These are phyloP conservation scores for Premnoplex brunnescens DNA, from an alignment of 2,797 vertebrate species.

Conservation along the genomic window DNA sequence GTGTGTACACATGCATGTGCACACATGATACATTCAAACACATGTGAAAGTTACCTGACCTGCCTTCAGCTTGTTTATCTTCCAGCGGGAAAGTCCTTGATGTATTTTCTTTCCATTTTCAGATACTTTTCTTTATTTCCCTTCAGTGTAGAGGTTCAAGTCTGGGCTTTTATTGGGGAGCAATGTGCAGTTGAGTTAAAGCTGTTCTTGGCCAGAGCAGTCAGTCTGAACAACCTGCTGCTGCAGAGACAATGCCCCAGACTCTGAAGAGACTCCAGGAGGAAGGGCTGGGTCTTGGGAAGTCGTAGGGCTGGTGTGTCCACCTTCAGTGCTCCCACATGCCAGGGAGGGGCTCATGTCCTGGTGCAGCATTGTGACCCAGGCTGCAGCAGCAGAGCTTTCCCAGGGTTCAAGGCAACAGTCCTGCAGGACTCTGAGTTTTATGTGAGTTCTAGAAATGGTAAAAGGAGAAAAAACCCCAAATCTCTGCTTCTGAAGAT, in stretches of 20 bases:
- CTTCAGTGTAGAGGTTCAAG: neutral
- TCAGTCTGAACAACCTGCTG: neutral
- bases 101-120: neutral
- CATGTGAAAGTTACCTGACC: rapidly evolving
- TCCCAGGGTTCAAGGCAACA: neutral
- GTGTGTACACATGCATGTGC: rapidly evolving
- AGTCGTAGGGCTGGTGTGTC: rapidly evolving
- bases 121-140: neutral
- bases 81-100: neutral
- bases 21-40: neutral
- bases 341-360: neutral
- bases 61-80: neutral
- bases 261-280: neutral
- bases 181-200: neutral
- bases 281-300: neutral
- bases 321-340: neutral
- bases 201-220: neutral
- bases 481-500: neutral
- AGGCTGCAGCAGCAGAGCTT: neutral
- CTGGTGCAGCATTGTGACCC: neutral
- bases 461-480: rapidly evolving
- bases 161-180: neutral
- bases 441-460: neutral
- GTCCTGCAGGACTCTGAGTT: neutral
- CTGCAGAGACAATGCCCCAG: neutral